Conservation (phyloP, 92 coral and sea anemone species). For the Parazoanthus swiftii region DNA sequence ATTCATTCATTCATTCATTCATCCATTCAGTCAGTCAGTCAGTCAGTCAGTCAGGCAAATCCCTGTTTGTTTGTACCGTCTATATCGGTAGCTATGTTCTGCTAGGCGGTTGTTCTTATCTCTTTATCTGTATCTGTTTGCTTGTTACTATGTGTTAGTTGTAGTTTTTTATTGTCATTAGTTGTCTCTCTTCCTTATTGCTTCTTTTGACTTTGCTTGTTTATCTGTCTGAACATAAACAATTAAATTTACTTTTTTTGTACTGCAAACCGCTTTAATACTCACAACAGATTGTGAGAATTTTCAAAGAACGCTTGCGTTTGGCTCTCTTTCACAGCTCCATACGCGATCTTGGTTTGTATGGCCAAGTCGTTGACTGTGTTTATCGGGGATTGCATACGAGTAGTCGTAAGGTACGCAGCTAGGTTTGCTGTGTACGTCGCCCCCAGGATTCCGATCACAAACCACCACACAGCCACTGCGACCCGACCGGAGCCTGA, state of each 20-base stretch:
- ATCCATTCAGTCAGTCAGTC: not conserved
- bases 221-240: no score
- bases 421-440: constrained; percentile 83
- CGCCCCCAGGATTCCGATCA: constrained; percentile 64
- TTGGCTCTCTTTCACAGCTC: constrained; percentile 49
- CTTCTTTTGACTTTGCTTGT: not conserved
- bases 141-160: not conserved
- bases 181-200: not conserved
- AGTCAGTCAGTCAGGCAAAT: not conserved
- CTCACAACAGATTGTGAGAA: constrained; percentile 47
- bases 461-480: constrained; percentile 75
- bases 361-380: constrained; percentile 52
- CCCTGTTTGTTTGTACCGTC: no score
- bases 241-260: no score
- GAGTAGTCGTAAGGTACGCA: constrained; percentile 64
- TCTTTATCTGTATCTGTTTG: not conserved
- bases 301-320: constrained; percentile 55
- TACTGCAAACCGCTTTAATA: not conserved
- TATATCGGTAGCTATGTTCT: no score
- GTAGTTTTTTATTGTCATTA: no score
- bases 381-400: constrained; percentile 61
- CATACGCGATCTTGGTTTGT: constrained; percentile 57
- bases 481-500: constrained; percentile 63
- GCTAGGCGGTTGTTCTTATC: no score
- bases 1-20: not conserved